Percentiles rank a stretch among this genome's conserved stretches.
Evolutionary conservation across 2,888 invertebrate species (phyloP).

Genomic region (Calliphora vomitoria): DNA sequence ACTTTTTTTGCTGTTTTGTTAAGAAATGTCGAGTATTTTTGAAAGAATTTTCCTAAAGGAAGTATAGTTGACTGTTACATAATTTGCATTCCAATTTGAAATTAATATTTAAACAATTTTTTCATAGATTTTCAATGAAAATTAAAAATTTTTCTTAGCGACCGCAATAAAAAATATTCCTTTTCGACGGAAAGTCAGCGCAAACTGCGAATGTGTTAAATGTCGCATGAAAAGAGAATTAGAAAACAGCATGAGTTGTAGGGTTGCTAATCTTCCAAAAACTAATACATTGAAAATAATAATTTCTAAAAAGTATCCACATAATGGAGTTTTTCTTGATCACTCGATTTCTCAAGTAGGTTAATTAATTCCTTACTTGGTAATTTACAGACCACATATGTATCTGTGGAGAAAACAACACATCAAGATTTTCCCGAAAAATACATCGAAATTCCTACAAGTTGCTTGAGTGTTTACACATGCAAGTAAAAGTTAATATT

Average conservation of each 20-base stretch:
- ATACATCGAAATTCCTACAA: no score
- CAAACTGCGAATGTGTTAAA: constrained; percentile 63
- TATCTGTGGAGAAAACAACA: no score
- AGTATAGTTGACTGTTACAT: neutral
- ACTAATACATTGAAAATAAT: constrained; percentile 18
- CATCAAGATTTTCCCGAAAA: no score
- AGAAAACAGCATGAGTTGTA: constrained; percentile 45
- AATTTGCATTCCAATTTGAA: constrained; percentile 20
- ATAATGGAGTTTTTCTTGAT: no score
- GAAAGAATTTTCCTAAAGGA: neutral
- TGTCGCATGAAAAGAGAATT: constrained; percentile 67
- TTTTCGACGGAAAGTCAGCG: constrained; percentile 60
- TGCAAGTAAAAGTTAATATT: no score
- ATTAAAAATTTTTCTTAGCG: constrained; percentile 35
- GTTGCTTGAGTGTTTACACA: no score
- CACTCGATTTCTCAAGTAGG: no score
- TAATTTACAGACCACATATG: no score
- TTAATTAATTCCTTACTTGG: no score
- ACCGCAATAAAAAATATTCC: constrained; percentile 54
- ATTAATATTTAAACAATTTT: constrained; percentile 36
- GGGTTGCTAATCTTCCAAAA: constrained; percentile 14
- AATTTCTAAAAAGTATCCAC: neutral
- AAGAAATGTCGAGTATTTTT: neutral
- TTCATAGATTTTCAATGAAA: constrained; percentile 51
- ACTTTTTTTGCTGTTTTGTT: constrained; percentile 10